Conservation (phyloP, 2,113 vertebrate genomes). For the Bos indicus region DNA sequence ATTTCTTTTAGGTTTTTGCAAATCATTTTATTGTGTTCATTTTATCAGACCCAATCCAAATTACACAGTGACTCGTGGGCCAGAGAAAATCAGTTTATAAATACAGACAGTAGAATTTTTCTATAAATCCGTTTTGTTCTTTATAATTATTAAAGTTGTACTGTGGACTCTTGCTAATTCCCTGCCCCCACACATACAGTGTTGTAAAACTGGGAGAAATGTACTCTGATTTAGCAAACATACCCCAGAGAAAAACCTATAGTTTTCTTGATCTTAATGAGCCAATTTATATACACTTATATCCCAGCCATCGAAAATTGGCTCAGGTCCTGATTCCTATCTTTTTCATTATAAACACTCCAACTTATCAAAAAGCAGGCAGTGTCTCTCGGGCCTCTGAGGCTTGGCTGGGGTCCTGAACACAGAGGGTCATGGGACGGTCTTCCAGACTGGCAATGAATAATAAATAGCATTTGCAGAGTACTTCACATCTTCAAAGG, state of each 20-base stretch:
- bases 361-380: not conserved
- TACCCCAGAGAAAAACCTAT: not conserved
- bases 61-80: not conserved
- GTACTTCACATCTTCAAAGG: slow-evolving; percentile 25
- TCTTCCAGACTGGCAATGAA: slow-evolving; percentile 8
- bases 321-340: not conserved
- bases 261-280: slow-evolving; percentile 26
- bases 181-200: not conserved
- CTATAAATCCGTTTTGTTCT: not conserved
- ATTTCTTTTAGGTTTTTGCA: not conserved
- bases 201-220: not conserved
- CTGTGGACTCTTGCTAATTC: not conserved
- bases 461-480: not conserved
- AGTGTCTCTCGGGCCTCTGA: not conserved
- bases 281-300: slow-evolving; percentile 6
- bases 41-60: not conserved
- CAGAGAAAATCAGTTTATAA: not conserved
- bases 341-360: slow-evolving; percentile 19
- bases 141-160: not conserved
- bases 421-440: not conserved
- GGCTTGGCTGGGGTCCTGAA: not conserved
- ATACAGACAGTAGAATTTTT: not conserved
- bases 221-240: not conserved
- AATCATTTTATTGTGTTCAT: not conserved
- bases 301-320: not conserved